A percentile compares a stretch with the other conserved stretches of the same genome.
Conservation (phyloP, 2,797 vertebrate genomes). For the Acanthiza pusilla region DNA sequence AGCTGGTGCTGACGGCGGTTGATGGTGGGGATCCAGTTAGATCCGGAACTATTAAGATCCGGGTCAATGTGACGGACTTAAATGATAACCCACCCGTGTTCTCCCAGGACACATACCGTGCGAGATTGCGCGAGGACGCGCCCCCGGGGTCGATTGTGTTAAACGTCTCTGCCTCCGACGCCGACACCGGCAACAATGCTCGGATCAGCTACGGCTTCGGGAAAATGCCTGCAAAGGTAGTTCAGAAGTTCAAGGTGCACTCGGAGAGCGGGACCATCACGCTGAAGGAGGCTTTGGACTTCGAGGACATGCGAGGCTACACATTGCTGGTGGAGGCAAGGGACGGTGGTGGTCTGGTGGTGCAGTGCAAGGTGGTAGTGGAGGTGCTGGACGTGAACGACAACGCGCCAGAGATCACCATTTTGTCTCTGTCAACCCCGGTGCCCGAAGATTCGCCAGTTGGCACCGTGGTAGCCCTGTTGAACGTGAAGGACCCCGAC, state of each 20-base stretch:
- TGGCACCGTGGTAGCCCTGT: not conserved
- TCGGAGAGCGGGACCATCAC: no score
- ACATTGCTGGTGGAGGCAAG: constrained; percentile 55
- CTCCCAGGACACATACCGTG: no score
- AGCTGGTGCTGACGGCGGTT: not conserved
- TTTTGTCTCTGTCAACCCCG: constrained; percentile 65
- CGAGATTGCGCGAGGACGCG: no score
- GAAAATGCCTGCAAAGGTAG: no score
- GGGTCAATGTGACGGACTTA: accelerated
- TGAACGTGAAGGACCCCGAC: not conserved
- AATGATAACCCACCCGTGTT: not conserved
- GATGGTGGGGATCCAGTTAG: not conserved
- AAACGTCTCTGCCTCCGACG: no score
- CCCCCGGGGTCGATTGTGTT: no score
- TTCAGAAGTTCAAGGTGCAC: no score
- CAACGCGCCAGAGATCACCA: not conserved
- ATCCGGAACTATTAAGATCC: not conserved
- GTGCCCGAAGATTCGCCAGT: accelerated
- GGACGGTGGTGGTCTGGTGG: constrained; percentile 47
- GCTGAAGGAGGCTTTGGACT: no score
- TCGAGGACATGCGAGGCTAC: no score
- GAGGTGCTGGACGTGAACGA: not conserved
- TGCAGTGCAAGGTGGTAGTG: no score
- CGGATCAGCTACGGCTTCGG: no score
- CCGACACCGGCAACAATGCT: no score